Base-by-base conservation (phyloP, 37 sponge, comb jelly and placozoan species). In the Dysidea cf. avara region DNA sequence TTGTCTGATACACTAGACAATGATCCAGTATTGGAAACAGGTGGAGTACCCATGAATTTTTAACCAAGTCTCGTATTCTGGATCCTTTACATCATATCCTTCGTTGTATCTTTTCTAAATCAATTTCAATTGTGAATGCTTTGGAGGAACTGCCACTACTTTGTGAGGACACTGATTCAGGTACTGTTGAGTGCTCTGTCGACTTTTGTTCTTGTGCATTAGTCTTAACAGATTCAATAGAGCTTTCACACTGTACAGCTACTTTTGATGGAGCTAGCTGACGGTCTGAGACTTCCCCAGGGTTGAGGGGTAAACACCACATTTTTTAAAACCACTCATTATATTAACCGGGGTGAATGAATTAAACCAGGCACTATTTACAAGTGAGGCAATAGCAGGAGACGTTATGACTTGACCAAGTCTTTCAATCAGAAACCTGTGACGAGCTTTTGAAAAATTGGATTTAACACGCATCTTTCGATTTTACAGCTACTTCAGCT, bases 311-410 rank as follows among this genome's bases (percentile, higher is more conserved):
- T 57, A 77, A 9, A 81, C 39, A 9, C 83, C 74, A 56, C 49
- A 50, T 53, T 87, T 87, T 47, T 65, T 76, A 59, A 87, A 87
- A 0, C 88, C 88, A 39, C 63, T 69, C 73, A 82, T 56, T 1
- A 82, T 77, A 47, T 81, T 87, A 22, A 78, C 35, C 18, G 63
- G 64, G 5, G 88, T 81, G 29, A 75, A 55, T 25, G 81, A 75
- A 7, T 30, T 7, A 33, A 62, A 73, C 68, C 52, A 81, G 9
- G 77, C 87, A 9, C 62, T 59, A 5, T 47, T 56, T 0, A 87
- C 74, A 0, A 87, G 46, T 17, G 82, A 71, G 0, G 79, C 79
- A 31, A 82, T 22, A 12, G 56, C 48, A 57, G 77, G 60, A 3
- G 61, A 57, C 7, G 83, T 77, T 39, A 86, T 62, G 31, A 87